These are phyloP conservation scores for Cherax destructor DNA, from an alignment of 1,140 invertebrate species.

Conservation along the genomic window DNA sequence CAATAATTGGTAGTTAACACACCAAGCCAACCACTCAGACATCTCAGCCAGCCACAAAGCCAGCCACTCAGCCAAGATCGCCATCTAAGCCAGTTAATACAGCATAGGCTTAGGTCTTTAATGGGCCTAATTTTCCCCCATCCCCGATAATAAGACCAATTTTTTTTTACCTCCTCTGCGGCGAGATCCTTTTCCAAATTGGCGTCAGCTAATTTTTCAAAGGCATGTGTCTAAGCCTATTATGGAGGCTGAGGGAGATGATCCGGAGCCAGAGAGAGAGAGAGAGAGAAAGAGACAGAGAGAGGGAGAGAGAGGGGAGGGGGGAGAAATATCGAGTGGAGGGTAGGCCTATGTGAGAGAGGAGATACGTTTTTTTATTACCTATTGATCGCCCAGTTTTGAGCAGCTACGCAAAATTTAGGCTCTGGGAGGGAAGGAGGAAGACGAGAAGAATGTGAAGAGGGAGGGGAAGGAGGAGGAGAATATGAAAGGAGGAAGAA, in stretches of 20 bases:
- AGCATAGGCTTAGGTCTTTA: conserved; percentile 14
- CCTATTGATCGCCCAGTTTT: neutral
- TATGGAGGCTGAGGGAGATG: conserved; percentile 12
- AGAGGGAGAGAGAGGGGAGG: conserved; percentile 9
- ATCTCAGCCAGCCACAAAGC: neutral
- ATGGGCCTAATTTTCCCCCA: conserved; percentile 36
- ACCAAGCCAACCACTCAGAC: no score
- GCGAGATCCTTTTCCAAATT: conserved; percentile 45
- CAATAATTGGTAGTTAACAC: no score
- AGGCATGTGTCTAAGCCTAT: conserved; percentile 59
- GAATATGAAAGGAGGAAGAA: neutral
- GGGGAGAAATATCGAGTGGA: neutral
- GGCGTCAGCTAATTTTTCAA: conserved; percentile 66
- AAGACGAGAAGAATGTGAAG: neutral
- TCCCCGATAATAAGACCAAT: neutral
- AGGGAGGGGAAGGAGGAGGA: neutral
- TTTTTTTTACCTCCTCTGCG: neutral
- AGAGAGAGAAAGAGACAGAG: neutral
- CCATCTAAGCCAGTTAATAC: conserved; percentile 34
- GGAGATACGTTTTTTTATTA: neutral
- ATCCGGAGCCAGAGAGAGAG: neutral
- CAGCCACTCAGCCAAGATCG: neutral
- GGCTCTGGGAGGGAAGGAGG: no score
- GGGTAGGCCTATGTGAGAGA: neutral
- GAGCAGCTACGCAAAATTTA: neutral